Conservation (phyloP, 1,140 invertebrate species). For the Drosophila sturtevanti region DNA sequence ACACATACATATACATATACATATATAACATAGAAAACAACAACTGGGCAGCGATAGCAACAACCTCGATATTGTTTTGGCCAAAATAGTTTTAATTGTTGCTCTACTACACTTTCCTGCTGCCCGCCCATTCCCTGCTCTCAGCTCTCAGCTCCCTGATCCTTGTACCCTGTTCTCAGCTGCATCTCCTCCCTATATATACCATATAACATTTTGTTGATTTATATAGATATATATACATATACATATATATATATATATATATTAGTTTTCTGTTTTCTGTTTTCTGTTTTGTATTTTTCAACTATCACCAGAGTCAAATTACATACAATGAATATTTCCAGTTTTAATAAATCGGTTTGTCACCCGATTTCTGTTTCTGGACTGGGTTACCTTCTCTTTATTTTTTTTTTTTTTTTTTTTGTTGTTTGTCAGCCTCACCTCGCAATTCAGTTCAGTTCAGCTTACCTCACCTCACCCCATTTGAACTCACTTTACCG, state of each 20-base stretch:
- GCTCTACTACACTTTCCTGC: slow-evolving; percentile 9
- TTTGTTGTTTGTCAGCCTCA: too few relatives aligned
- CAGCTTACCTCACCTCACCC: too few relatives aligned
- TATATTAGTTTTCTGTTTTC: not conserved
- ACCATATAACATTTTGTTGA: too few relatives aligned
- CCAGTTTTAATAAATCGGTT: slow-evolving; percentile 76
- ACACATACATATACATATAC: slow-evolving; percentile 20
- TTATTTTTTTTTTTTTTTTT: too few relatives aligned
- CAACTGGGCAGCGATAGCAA: slow-evolving; percentile 53
- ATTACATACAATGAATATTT: slow-evolving; percentile 64
- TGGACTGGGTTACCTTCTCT: slow-evolving; percentile 26
- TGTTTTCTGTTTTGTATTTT: not conserved
- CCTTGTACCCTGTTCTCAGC: not conserved
- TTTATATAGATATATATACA: too few relatives aligned
- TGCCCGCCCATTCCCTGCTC: not conserved
- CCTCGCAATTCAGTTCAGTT: too few relatives aligned
- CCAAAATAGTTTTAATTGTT: slow-evolving; percentile 78
- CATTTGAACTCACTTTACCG: not conserved
- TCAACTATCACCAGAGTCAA: slow-evolving; percentile 35
- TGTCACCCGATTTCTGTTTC: slow-evolving; percentile 43
- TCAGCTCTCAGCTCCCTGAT: too few relatives aligned
- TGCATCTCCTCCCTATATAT: not conserved
- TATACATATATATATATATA: too few relatives aligned
- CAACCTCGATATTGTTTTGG: slow-evolving; percentile 75
- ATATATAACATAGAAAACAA: too few relatives aligned